Conservation (phyloP, 1,140 invertebrate species). For the Lepidurus packardi region DNA sequence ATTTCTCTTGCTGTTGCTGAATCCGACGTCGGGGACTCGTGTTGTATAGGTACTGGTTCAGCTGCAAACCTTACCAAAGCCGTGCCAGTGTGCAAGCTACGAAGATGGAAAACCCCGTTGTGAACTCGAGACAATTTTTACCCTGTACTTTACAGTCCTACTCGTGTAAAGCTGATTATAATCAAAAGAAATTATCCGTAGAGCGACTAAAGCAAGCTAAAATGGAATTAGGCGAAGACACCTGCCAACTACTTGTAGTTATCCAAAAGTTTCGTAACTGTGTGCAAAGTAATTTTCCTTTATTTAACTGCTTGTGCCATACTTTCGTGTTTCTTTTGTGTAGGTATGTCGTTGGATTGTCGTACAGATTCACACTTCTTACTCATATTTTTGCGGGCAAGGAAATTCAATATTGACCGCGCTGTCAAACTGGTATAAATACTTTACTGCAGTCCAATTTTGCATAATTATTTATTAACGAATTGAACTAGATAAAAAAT, state of each 20-base stretch:
- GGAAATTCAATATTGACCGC: slow-evolving; percentile 26
- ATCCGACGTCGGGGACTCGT: background rate
- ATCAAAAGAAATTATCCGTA: background rate
- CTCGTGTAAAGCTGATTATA: background rate
- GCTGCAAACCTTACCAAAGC: background rate
- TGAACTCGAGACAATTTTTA: background rate
- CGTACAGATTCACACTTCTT: slow-evolving; percentile 12
- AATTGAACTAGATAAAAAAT: slow-evolving; percentile 28
- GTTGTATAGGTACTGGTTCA: background rate
- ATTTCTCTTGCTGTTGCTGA: too few relatives aligned
- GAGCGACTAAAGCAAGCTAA: background rate
- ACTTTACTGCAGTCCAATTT: background rate
- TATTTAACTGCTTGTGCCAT: background rate
- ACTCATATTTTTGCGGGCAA: slow-evolving; percentile 25
- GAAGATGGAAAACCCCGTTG: background rate
- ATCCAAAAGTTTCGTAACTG: background rate
- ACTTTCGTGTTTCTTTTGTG: background rate
- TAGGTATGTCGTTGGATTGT: slow-evolving; percentile 4
- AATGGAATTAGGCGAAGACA: background rate
- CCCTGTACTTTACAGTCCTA: background rate
- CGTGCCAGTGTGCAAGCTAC: background rate
- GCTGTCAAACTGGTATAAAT: slow-evolving; percentile 13
- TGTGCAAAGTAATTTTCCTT: background rate
- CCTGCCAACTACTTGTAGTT: background rate
- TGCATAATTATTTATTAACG: too few relatives aligned